These are phyloP conservation scores for Melikaiella ostensackeni DNA, from an alignment of 2,888 invertebrate genomes.

Conservation along the genomic window DNA sequence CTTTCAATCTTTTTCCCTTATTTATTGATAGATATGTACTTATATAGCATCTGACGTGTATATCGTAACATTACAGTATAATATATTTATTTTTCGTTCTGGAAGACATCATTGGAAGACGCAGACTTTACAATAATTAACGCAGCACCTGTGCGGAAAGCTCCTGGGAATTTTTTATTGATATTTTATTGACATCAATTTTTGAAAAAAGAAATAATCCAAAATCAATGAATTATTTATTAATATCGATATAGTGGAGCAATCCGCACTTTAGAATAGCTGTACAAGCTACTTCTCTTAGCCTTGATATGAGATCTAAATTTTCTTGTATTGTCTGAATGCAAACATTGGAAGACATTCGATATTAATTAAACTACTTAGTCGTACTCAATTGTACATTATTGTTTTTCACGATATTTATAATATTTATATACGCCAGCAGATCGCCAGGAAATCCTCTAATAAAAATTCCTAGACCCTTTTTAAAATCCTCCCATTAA, in stretches of 20 bases:
- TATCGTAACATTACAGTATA: constrained; percentile 49
- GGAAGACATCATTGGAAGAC: constrained; percentile 73
- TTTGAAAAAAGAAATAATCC: not conserved
- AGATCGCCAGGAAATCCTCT: constrained; percentile 2
- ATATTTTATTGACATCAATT: not conserved
- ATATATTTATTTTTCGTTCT: constrained; percentile 58
- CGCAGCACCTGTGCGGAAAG: constrained; percentile 7
- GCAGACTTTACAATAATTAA: constrained; percentile 49
- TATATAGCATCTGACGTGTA: constrained; percentile 18
- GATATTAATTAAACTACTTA: constrained; percentile 47
- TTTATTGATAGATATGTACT: constrained; percentile 7
- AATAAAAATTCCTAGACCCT: not conserved
- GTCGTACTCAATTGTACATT: constrained; percentile 43
- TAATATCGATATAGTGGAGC: constrained; percentile 2
- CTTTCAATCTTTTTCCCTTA: constrained; percentile 20
- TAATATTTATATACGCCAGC: constrained; percentile 39
- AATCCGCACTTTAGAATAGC: constrained; percentile 18
- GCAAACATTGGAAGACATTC: constrained; percentile 57
- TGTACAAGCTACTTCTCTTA: constrained; percentile 17
- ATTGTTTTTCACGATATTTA: constrained; percentile 38
- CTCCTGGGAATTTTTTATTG: not conserved
- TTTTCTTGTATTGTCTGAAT: constrained; percentile 42
- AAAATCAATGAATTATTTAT: not conserved
- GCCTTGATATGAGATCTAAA: constrained; percentile 26
- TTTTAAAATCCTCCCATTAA: not conserved